Evolutionary conservation across 92 coral and sea anemone genomes (phyloP).

Genomic region (Meandrina meandrites): DNA sequence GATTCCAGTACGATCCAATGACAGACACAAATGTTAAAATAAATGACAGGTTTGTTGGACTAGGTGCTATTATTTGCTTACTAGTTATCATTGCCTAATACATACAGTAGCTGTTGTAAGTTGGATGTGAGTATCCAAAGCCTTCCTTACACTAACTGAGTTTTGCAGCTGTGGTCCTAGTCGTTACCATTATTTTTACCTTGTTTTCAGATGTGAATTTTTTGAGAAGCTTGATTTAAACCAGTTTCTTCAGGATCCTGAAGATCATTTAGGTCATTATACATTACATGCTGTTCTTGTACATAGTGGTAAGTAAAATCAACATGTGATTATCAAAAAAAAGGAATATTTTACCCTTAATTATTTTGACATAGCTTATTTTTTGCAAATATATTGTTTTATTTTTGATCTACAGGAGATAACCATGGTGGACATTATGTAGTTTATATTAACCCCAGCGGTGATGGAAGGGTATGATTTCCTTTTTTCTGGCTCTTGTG

Average conservation of each 20-base stretch:
- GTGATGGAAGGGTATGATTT: constrained; percentile 88
- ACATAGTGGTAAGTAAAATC: constrained; percentile 86
- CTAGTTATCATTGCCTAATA: too few species aligned
- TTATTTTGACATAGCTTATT: too few species aligned
- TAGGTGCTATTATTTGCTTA: not conserved
- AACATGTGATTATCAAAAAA: not conserved
- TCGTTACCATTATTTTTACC: not conserved
- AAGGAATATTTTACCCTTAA: not conserved
- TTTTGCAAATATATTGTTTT: not conserved
- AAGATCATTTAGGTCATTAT: constrained; percentile 68
- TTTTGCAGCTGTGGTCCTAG: too few species aligned
- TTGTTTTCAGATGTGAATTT: constrained; percentile 87
- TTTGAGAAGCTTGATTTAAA: constrained; percentile 89
- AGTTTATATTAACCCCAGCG: constrained; percentile 94
- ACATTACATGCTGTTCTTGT: constrained; percentile 98
- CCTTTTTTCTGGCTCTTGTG: not conserved
- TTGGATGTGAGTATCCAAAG: too few species aligned
- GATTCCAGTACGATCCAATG: constrained; percentile 97
- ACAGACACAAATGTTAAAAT: constrained; percentile 96
- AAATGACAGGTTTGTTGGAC: constrained; percentile 88
- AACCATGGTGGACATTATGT: constrained; percentile 99
- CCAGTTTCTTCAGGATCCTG: constrained; percentile 82
- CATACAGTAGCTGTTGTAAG: too few species aligned
- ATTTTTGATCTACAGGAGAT: constrained; percentile 71
- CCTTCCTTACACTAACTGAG: too few species aligned